phyloP scores from a whole-genome alignment of 2,797 vertebrate species.

The Nyctalus aviator region DNA sequence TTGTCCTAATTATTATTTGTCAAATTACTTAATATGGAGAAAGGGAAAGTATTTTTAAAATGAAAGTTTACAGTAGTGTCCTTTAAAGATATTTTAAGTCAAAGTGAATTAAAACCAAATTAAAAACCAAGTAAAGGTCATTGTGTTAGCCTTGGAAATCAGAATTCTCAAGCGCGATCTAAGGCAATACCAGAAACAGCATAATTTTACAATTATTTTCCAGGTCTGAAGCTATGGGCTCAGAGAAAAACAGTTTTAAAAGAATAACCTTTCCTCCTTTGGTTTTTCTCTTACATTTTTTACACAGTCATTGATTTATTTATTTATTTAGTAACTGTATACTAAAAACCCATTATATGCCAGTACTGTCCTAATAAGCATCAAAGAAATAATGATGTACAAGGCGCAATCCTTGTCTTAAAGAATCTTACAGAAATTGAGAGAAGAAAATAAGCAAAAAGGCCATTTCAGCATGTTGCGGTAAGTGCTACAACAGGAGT shows the following conservation, averaged over 20 bases:
- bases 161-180: not conserved
- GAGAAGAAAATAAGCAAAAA: not conserved
- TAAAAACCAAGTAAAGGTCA: not conserved
- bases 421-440: not conserved
- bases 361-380: not conserved
- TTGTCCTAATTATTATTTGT: not conserved
- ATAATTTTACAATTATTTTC: not conserved
- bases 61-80: not conserved
- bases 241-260: not conserved
- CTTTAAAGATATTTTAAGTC: conserved; percentile 16
- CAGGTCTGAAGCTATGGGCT: not conserved
- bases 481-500: not conserved
- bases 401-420: not conserved
- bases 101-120: conserved; percentile 38
- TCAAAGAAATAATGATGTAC: not conserved
- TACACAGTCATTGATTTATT: not conserved
- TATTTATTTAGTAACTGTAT: not conserved
- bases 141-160: not conserved
- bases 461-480: not conserved
- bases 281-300: not conserved
- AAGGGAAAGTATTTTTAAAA: not conserved
- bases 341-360: not conserved
- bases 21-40: not conserved
- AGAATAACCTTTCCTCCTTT: not conserved
- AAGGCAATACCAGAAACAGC: not conserved